A percentile compares a stretch with the other conserved stretches of the same genome.
These are phyloP conservation scores for Psylliodes chrysocephalus DNA, from an alignment of 2,888 invertebrate species.

Conservation along the genomic window DNA sequence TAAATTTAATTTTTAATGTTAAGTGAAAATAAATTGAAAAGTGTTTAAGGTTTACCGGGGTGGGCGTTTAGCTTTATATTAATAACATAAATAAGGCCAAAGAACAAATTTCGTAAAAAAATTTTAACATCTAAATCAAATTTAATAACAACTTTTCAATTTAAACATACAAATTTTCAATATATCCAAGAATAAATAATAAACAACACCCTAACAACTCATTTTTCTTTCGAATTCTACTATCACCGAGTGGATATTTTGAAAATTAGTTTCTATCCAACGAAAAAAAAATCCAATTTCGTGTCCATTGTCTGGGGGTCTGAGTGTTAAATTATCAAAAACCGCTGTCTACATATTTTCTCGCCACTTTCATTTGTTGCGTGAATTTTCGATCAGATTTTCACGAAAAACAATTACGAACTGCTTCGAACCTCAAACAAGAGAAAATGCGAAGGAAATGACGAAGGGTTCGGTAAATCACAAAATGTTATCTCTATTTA, in stretches of 20 bases:
- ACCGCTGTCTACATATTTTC: conserved; percentile 22
- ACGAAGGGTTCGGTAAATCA: neutral
- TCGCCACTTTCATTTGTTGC: conserved; percentile 25
- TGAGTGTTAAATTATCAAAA: conserved; percentile 25
- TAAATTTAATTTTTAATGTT: no score
- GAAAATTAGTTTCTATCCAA: neutral
- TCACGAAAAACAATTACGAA: conserved; percentile 27
- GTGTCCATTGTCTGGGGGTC: conserved; percentile 13
- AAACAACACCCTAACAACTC: no score
- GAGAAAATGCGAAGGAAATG: neutral
- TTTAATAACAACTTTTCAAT: no score
- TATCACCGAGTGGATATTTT: neutral
- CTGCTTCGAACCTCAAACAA: neutral
- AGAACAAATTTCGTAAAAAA: no score
- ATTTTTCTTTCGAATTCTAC: neutral
- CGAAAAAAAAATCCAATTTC: conserved; percentile 22
- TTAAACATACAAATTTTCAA: no score
- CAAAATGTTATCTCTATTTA: conserved; percentile 12
- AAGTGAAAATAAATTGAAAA: no score
- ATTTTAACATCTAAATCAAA: no score
- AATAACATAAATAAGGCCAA: no score
- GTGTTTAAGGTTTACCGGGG: no score
- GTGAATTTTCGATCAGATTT: conserved; percentile 31
- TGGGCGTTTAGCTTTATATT: no score
- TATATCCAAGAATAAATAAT: no score